Evolutionary conservation across 2,888 invertebrate genomes (phyloP).

Genomic region (Patella pellucida): DNA sequence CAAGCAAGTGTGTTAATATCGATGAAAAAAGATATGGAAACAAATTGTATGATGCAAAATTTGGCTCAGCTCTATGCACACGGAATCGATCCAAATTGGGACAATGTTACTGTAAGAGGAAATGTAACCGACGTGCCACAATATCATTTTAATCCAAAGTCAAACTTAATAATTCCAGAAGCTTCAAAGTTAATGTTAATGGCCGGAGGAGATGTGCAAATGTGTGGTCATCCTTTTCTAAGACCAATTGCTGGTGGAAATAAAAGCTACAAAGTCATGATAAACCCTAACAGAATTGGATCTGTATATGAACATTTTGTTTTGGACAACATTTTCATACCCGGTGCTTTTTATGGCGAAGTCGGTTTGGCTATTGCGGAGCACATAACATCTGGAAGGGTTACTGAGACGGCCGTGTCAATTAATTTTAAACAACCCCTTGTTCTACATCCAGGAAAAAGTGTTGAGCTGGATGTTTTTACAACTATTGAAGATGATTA

Average conservation of each 20-base stretch:
- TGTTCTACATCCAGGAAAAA: too few relatives aligned
- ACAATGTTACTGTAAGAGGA: slow-evolving; percentile 24
- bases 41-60: slow-evolving; percentile 28
- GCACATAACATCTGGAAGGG: neutral
- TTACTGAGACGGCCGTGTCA: too few relatives aligned
- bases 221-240: slow-evolving; percentile 13
- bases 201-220: slow-evolving; percentile 20
- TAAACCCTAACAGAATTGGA: slow-evolving; percentile 33
- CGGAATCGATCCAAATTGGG: slow-evolving; percentile 34
- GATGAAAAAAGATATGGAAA: slow-evolving; percentile 23
- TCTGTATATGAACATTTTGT: slow-evolving; percentile 44
- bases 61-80: slow-evolving; percentile 32
- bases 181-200: slow-evolving; percentile 18
- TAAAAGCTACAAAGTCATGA: slow-evolving; percentile 15
- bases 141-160: slow-evolving; percentile 37
- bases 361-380: slow-evolving; percentile 35
- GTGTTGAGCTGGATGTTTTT: too few relatives aligned
- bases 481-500: too few relatives aligned
- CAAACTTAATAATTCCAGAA: slow-evolving; percentile 33
- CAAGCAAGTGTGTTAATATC: neutral
- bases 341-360: slow-evolving; percentile 44
- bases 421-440: too few relatives aligned
- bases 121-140: slow-evolving; percentile 37
- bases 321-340: slow-evolving; percentile 32
- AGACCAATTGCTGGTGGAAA: slow-evolving; percentile 20